Evolutionary conservation across 2,113 vertebrate genomes (phyloP), one percentile per base, ranked within the genome.

Genomic region (Bostrychus sinensis): DNA sequence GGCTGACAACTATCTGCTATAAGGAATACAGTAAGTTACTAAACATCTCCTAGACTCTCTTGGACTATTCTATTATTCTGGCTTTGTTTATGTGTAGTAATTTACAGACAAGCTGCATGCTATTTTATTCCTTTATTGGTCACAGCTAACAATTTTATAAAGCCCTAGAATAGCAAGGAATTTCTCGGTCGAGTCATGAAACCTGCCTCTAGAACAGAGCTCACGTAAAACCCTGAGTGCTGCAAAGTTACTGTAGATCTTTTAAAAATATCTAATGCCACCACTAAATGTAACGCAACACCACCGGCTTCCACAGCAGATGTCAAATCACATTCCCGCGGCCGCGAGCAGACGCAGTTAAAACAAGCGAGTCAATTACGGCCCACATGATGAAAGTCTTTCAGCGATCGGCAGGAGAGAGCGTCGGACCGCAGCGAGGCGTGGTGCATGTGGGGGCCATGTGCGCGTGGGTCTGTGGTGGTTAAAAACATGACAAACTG

Each of bases 311-410:
- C 80, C 59, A 28, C 75, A 70, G 39, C 84, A 86, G 77, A 81
- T 84, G 79, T 75, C 66, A 41, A 45, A 66, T 28, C 45, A 61
- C 71, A 50, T 86, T 83, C 69, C 73, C 59, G 65, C 28, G 70
- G 77, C 51, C 42, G 68, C 4, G 34, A 71, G 68, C 73, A 75
- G 72, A 67, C 54, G 53, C 71, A 53, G 58, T 85, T 66, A 76
- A 83, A 81, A 78, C 68, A 72, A 70, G 79, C 70, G 43, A 63
- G 64, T 77, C 78, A 70, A 66, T 80, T 80, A 84, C n/a, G 59
- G 64, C 53, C 3, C 43, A 19, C 66, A 62, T 62, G 82, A 84
- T 85, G 66, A 85, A 86, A 82, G 83, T 55, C 66, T 57, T 70
- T 67, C 16, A 36, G 57, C 36, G 36, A 20, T 28, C 70, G 58